Evolutionary conservation across 2,888 invertebrate genomes (phyloP).

Genomic region (Arctia plantaginis): DNA sequence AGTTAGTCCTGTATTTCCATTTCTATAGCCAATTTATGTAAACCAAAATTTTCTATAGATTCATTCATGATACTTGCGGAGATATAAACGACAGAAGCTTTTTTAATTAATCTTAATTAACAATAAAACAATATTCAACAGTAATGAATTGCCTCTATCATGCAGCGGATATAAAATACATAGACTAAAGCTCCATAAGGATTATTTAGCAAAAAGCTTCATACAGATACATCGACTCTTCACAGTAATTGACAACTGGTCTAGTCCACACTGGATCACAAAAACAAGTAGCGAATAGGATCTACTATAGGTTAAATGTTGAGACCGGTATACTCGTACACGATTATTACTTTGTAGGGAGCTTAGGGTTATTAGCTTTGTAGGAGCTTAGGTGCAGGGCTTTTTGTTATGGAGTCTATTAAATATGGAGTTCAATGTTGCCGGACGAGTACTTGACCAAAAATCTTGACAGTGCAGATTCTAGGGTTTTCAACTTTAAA

Average conservation of each 20-base stretch:
- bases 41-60: too few species aligned
- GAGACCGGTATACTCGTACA: conserved; percentile 6
- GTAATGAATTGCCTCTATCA: neutral
- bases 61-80: too few species aligned
- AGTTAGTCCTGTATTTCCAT: too few species aligned
- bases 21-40: neutral
- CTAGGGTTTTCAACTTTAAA: too few species aligned
- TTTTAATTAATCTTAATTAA: neutral
- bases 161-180: neutral
- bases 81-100: neutral
- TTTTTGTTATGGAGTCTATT: neutral
- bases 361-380: neutral
- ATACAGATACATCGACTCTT: neutral
- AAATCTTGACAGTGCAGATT: neutral
- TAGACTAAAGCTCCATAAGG: neutral
- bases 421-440: neutral
- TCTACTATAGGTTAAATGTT: conserved; percentile 9
- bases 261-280: neutral
- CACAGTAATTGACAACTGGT: conserved; percentile 20
- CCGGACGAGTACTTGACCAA: neutral
- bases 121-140: neutral
- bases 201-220: conserved; percentile 3
- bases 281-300: conserved; percentile 13
- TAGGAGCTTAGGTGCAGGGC: too few species aligned
- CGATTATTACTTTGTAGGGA: neutral